Percentiles rank a stretch among this genome's conserved stretches.
Conservation (phyloP, 1,140 invertebrate genomes). For the Idris sp. region DNA sequence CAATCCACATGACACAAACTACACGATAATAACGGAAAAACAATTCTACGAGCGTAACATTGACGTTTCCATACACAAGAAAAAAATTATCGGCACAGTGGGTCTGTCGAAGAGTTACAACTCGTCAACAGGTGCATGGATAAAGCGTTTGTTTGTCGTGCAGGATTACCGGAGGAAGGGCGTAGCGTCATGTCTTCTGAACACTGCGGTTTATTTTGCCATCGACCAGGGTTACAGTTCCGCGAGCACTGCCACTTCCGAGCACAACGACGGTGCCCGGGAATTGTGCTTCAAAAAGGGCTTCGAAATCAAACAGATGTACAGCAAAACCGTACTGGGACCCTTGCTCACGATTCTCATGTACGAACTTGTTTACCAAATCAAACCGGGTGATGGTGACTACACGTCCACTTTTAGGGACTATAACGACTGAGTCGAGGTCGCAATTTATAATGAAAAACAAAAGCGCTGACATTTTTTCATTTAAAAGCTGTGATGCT, state of each 20-base stretch:
- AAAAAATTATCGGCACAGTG: constrained; percentile 77
- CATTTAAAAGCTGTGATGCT: no score
- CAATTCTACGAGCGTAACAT: constrained; percentile 69
- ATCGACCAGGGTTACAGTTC: constrained; percentile 76
- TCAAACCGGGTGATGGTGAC: constrained; percentile 68
- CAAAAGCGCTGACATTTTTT: no score
- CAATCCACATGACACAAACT: constrained; percentile 66
- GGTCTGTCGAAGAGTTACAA: constrained; percentile 74
- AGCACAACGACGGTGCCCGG: constrained; percentile 77
- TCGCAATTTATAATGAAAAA: no score
- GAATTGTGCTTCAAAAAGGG: constrained; percentile 79
- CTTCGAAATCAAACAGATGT: constrained; percentile 79
- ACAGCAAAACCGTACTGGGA: constrained; percentile 77
- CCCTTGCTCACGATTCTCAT: constrained; percentile 74
- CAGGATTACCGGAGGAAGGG: constrained; percentile 75
- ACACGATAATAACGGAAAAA: constrained; percentile 71
- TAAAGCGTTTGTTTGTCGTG: constrained; percentile 78
- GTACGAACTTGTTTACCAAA: constrained; percentile 75
- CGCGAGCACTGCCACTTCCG: constrained; percentile 77
- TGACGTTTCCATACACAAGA: constrained; percentile 65
- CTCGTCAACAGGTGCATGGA: constrained; percentile 77
- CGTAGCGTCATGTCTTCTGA: constrained; percentile 75
- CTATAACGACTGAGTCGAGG: constrained; percentile 26
- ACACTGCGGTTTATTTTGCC: constrained; percentile 77
- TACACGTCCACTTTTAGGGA: constrained; percentile 40